Base-by-base conservation (phyloP, 2,888 invertebrate species). In the Clistopyga incitator region DNA sequence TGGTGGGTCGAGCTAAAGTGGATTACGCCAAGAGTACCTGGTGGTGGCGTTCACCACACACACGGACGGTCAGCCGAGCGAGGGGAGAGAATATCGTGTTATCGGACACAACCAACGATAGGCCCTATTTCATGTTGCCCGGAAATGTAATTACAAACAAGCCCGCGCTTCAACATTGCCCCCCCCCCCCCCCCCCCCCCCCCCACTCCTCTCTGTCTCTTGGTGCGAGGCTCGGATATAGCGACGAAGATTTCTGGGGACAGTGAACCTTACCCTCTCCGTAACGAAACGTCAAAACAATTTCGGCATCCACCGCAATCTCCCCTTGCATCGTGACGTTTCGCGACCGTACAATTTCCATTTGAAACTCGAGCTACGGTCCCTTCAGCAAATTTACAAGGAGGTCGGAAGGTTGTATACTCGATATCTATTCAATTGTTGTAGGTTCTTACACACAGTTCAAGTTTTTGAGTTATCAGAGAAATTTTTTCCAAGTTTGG, bases 41-140 rank as follows among this genome's bases (percentile, higher is more conserved):
- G 70, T 81, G 82, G 70, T 52, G 64, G 65, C 70, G 78, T 78
- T 81, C 70, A 47, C 74, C 74, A 56, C 70, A 81, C 70, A 81
- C 75, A 47, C 70, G 67, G 13, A 42, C 75, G n/a, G 59, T 65
- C 65, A 78, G 71, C 29, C 71, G 81, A 81, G 70, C 54, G 65
- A 38, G 71, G 25, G 50, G 65, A 23, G 81, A 80, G 82, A 84
- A 80, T 79, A 80, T 84, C 82, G 79, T 75, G 85, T 87, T 84
- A 86, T 86, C 82, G 87, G 81, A 86, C 86, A 85, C 75, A 81
- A 85, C 85, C 85, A 80, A 84, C 82, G 85, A 79, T 81, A 80
- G 84, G 81, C 65, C 82, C 78, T 72, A 61, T 84, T 84, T 79
- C 85, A 81, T 82, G 82, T 78, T 84, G 29, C 70, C 70, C 75